A percentile compares a stretch with the other conserved stretches of the same genome.
phyloP scores from a whole-genome alignment of 2,797 vertebrate species.

The Lutjanus campechanus region DNA sequence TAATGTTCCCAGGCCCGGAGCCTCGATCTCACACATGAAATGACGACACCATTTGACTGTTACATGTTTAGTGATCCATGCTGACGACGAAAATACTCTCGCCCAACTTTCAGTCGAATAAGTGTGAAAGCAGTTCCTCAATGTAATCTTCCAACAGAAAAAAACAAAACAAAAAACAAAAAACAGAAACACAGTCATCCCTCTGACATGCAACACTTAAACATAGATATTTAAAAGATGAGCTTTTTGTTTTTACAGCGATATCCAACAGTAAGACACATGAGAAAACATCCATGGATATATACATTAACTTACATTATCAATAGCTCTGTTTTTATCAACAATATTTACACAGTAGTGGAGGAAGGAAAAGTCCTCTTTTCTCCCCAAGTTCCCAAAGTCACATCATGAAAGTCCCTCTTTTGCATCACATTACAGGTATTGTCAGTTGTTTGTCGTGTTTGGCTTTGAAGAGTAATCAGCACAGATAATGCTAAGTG shows the following conservation, averaged over 20 bases:
- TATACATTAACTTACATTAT: conserved; percentile 87
- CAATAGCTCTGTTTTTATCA: conserved; percentile 79
- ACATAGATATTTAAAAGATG: conserved; percentile 75
- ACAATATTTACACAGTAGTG: conserved; percentile 80
- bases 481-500: conserved; percentile 43
- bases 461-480: conserved; percentile 65
- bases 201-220: conserved; percentile 81
- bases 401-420: conserved; percentile 23
- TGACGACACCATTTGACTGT: conserved; percentile 63
- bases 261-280: conserved; percentile 76
- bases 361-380: conserved; percentile 42
- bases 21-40: conserved; percentile 40
- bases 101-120: conserved; percentile 45
- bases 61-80: conserved; percentile 77
- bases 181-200: conserved; percentile 60
- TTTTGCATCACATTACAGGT: conserved; percentile 47
- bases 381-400: conserved; percentile 28
- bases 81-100: conserved; percentile 67
- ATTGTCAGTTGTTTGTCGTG: conserved; percentile 43
- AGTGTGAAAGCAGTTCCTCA: conserved; percentile 40
- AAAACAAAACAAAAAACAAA: conserved; percentile 36
- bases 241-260: conserved; percentile 71
- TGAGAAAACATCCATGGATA: conserved; percentile 78
- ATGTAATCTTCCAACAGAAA: conserved; percentile 25
- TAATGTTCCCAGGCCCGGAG: conserved; percentile 38